Conservation (phyloP, 2,113 vertebrate species). For the Thalassarche chlororhynchos region DNA sequence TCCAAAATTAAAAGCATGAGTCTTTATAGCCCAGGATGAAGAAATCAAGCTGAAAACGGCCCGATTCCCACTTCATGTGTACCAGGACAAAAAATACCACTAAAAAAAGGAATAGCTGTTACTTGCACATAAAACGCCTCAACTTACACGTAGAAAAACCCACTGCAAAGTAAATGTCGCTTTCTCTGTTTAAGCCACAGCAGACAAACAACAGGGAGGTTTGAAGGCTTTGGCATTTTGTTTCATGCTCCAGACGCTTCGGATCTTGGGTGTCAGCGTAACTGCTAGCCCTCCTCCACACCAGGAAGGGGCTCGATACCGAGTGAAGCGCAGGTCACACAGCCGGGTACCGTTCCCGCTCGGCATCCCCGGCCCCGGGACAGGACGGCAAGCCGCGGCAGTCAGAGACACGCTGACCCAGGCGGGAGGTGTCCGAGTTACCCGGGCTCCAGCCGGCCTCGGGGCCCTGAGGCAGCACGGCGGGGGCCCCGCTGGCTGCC, state of each 20-base stretch:
- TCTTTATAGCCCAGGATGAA: neutral
- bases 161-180: neutral
- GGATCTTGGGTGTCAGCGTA: rapidly evolving
- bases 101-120: neutral
- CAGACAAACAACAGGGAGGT: neutral
- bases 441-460: too few species aligned
- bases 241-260: too few species aligned
- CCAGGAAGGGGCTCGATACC: too few species aligned
- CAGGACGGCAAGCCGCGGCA: neutral
- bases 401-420: neutral
- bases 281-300: neutral
- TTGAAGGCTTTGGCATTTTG: neutral
- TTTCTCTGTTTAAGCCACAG: neutral
- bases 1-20: neutral
- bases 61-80: too few species aligned
- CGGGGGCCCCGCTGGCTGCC: too few species aligned
- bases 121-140: rapidly evolving
- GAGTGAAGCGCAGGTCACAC: neutral
- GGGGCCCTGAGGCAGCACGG: too few species aligned
- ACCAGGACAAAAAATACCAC: neutral
- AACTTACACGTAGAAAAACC: neutral
- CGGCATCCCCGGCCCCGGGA: neutral
- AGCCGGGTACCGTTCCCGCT: neutral
- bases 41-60: neutral
- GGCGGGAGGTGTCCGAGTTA: rapidly evolving